Evolutionary conservation across 2,888 invertebrate species (phyloP).

Genomic region (Catocala sponsa): DNA sequence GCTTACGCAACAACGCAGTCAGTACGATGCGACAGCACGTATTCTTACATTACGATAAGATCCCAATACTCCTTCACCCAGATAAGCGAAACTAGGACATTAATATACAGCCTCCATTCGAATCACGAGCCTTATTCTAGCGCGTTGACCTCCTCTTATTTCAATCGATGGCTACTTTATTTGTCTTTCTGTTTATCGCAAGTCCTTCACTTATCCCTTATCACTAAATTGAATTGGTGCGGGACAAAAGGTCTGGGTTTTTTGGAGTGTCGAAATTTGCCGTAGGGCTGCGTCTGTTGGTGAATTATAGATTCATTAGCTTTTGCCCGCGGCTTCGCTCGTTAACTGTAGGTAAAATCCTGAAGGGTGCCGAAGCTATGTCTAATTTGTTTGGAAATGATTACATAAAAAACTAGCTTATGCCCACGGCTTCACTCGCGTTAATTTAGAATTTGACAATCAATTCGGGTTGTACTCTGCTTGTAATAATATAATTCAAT

Average conservation of each 20-base stretch:
- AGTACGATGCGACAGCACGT: not conserved
- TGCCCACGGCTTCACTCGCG: no score
- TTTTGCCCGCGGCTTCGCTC: no score
- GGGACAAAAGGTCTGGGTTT: slow-evolving; percentile 69
- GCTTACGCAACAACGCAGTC: no score
- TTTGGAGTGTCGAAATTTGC: slow-evolving; percentile 49
- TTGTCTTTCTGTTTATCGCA: slow-evolving; percentile 74
- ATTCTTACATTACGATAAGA: not conserved
- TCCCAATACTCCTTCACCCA: not conserved
- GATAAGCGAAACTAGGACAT: slow-evolving; percentile 21
- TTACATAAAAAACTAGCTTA: no score
- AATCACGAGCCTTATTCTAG: slow-evolving; percentile 23
- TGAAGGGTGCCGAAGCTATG: no score
- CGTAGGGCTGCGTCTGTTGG: slow-evolving; percentile 55
- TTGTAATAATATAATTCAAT: no score
- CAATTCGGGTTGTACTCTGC: no score
- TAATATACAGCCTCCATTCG: slow-evolving; percentile 35
- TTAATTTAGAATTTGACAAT: no score
- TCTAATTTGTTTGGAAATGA: no score
- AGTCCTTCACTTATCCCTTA: slow-evolving; percentile 69
- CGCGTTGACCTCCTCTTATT: slow-evolving; percentile 46
- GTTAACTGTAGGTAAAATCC: no score
- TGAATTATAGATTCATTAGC: no score
- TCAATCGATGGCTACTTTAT: slow-evolving; percentile 69
- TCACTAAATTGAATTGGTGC: slow-evolving; percentile 82